Base-by-base conservation (phyloP, 2,888 invertebrate species). In the Pasiphila rectangulata region DNA sequence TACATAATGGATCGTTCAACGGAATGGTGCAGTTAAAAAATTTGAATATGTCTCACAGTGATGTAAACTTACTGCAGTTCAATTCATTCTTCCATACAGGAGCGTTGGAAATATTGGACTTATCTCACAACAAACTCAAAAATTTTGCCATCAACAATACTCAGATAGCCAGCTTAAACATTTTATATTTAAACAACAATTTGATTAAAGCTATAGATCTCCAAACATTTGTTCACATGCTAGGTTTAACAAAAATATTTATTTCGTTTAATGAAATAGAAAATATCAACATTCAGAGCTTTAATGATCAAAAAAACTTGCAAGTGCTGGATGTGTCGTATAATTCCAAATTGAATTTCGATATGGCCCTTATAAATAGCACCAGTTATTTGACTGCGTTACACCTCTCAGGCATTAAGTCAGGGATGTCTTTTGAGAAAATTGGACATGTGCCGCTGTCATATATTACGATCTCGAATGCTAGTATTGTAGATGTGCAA, bases 1-100 rank as follows among this genome's bases (percentile, higher is more conserved):
- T 83, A 6, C 65, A 67, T 36, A 84, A 83, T 44, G 61, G 62
- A 13, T 77, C 84, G 6, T 81, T 85, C 49, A 61, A 51, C 16
- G 68, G 72, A 6, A 79, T 84, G 83, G 44, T 34, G 10, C 44
- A 63, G 21, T 57, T 85, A 30, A 72, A 57, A 37, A 55, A 65
- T 13, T 57, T 85, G 1, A 83, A 83, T 34, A 59, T 79, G 23
- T 83, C 84, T 7, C 61, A 63, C 34, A 68, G 76, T 51, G 64
- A 65, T 44, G 60, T 85, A 36, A 59, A 46, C 16, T 62, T 62
- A 15, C 20, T 85, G 10, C 63, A 79, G 45, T 81, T 63, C 46
- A 77, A 83, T 55, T 53, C 68, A 2, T 80, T 84, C 48, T 45
- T 46, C 1, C 51, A 69, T 36, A 77, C 77, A 1, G 72, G 67